Evolutionary conservation across 2,113 vertebrate species (phyloP).

Genomic region (Megaleporinus macrocephalus): DNA sequence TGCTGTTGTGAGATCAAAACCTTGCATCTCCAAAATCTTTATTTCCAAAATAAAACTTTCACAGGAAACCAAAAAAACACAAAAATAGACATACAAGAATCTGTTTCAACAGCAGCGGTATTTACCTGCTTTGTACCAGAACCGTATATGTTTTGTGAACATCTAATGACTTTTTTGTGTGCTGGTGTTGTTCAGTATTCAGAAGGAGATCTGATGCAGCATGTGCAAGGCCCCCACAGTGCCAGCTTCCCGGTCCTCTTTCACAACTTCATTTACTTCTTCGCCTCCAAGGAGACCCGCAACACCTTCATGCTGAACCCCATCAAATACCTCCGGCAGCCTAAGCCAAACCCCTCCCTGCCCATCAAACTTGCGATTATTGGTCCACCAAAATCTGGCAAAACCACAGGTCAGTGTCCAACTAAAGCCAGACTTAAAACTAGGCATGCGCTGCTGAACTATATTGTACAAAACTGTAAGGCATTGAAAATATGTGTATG

Average conservation of each 20-base stretch:
- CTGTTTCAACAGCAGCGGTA: no score
- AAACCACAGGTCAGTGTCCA: constrained; percentile 84
- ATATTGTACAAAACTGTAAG: not conserved
- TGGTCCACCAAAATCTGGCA: constrained; percentile 94
- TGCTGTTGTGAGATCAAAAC: no score
- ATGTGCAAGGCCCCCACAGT: constrained; percentile 72
- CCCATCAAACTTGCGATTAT: constrained; percentile 86
- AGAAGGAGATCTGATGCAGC: constrained; percentile 85
- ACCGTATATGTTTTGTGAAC: no score
- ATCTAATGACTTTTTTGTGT: not conserved
- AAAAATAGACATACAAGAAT: no score
- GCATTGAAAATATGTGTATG: not conserved
- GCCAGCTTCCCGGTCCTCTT: constrained; percentile 82
- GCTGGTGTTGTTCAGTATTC: constrained; percentile 67
- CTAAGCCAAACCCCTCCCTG: constrained; percentile 78
- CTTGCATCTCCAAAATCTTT: no score
- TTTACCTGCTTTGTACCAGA: no score
- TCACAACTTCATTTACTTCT: constrained; percentile 91
- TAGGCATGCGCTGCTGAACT: not conserved
- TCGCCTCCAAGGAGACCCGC: constrained; percentile 86
- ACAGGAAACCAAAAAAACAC: no score
- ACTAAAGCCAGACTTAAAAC: not conserved
- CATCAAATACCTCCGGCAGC: constrained; percentile 88
- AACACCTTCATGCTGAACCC: constrained; percentile 89
- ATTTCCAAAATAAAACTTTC: no score